Evolutionary conservation across 2,797 vertebrate genomes (phyloP).

Genomic region (Leptoclinus maculatus): DNA sequence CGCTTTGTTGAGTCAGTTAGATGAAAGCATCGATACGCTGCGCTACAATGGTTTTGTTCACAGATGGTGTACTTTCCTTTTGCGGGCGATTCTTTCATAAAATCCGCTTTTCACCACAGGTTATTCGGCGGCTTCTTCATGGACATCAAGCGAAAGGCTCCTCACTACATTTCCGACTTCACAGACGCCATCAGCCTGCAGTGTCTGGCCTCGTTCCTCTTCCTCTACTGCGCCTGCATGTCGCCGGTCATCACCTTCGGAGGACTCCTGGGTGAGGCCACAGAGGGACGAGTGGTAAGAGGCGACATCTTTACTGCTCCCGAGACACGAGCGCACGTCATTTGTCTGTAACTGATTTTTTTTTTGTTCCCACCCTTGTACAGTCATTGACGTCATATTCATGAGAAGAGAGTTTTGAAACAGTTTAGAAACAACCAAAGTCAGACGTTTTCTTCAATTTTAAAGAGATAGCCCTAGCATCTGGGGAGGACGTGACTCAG

Average conservation of each 20-base stretch:
- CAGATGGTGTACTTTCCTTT: background rate
- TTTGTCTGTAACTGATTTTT: background rate
- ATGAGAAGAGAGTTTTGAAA: background rate
- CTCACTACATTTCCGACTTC: constrained; percentile 97
- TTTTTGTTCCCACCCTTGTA: background rate
- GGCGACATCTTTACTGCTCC: background rate
- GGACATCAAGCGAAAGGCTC: constrained; percentile 97
- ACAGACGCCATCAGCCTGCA: constrained; percentile 95
- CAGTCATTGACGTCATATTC: background rate
- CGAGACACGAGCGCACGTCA: background rate
- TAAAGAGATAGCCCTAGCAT: background rate
- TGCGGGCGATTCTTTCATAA: background rate
- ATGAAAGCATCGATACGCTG: background rate
- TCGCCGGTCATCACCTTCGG: constrained; percentile 99
- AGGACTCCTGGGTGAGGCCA: constrained; percentile 97
- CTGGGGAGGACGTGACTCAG: background rate
- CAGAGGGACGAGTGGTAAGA: constrained; percentile 97
- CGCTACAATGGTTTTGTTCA: background rate
- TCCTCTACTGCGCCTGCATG: constrained; percentile 99
- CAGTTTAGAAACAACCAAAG: background rate
- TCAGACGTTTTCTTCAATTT: background rate
- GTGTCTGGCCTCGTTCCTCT: constrained; percentile 98
- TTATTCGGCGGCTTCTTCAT: constrained; percentile 92
- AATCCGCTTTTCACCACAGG: constrained; percentile 72
- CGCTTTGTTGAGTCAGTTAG: background rate